Percentiles rank a stretch among this genome's conserved stretches.
These are phyloP conservation scores for Uromys caudimaculatus DNA, from an alignment of 2,797 vertebrate species.

Conservation along the genomic window DNA sequence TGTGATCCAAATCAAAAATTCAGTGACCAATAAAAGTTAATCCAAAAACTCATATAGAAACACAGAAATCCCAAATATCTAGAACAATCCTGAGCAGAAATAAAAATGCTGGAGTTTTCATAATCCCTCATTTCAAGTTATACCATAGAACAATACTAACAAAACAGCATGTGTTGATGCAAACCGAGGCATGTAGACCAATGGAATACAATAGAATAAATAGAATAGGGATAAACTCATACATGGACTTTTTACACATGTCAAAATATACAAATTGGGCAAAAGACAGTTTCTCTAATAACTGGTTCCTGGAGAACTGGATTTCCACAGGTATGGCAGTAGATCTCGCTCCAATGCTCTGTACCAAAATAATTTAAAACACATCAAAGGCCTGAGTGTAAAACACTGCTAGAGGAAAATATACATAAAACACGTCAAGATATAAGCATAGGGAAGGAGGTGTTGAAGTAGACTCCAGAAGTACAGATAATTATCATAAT, in stretches of 20 bases:
- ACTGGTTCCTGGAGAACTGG: neutral
- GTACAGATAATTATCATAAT: neutral
- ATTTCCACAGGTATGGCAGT: neutral
- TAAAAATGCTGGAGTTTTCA: neutral
- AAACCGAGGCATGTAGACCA: neutral
- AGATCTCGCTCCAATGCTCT: neutral
- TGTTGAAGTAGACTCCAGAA: neutral
- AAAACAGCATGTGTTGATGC: neutral
- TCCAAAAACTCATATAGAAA: neutral
- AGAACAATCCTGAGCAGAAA: neutral
- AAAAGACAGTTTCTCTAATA: neutral
- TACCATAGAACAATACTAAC: neutral
- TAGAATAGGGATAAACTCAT: neutral
- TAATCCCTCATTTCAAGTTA: neutral
- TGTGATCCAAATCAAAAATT: neutral
- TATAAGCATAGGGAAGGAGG: neutral
- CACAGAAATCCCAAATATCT: neutral
- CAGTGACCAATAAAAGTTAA: neutral
- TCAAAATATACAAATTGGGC: neutral
- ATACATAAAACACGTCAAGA: neutral
- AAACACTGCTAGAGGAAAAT: neutral
- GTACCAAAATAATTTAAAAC: neutral
- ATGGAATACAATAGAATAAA: neutral
- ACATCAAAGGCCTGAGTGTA: neutral
- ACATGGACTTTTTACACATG: too few species aligned